These are phyloP conservation scores for Xestoiulus laeticollis DNA, from an alignment of 2,888 invertebrate genomes.

Conservation along the genomic window DNA sequence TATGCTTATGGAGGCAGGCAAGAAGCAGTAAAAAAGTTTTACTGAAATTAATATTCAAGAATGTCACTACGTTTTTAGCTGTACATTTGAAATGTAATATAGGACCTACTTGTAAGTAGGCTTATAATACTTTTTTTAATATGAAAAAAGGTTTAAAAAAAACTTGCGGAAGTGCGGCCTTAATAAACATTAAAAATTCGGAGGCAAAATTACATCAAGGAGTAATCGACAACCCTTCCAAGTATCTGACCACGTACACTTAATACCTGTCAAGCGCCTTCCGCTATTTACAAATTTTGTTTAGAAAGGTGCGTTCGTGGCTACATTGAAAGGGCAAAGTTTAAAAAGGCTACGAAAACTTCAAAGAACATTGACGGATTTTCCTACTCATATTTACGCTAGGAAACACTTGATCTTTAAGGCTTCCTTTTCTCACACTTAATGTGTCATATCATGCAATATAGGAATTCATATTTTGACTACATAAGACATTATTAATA, in stretches of 20 bases:
- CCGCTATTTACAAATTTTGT: slow-evolving; percentile 33
- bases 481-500: neutral
- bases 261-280: slow-evolving; percentile 8
- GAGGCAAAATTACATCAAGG: slow-evolving; percentile 14
- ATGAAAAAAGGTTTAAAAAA: neutral
- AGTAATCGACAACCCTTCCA: slow-evolving; percentile 12
- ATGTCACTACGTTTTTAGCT: neutral
- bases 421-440: neutral
- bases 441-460: neutral
- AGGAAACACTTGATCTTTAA: slow-evolving; percentile 1
- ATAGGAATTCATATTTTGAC: neutral
- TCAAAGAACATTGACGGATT: slow-evolving; percentile 3
- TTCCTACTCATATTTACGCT: neutral
- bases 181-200: slow-evolving; percentile 28
- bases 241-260: slow-evolving; percentile 18
- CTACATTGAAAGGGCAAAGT: neutral
- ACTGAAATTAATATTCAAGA: neutral
- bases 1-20: neutral
- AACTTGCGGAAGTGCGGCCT: slow-evolving; percentile 8
- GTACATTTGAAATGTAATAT: neutral
- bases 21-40: neutral
- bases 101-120: neutral
- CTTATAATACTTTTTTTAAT: neutral
- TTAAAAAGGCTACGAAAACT: slow-evolving; percentile 6
- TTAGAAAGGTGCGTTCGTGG: slow-evolving; percentile 25